Base-by-base conservation (phyloP, 2,113 vertebrate species). In the Brachionichthys hirsutus region DNA sequence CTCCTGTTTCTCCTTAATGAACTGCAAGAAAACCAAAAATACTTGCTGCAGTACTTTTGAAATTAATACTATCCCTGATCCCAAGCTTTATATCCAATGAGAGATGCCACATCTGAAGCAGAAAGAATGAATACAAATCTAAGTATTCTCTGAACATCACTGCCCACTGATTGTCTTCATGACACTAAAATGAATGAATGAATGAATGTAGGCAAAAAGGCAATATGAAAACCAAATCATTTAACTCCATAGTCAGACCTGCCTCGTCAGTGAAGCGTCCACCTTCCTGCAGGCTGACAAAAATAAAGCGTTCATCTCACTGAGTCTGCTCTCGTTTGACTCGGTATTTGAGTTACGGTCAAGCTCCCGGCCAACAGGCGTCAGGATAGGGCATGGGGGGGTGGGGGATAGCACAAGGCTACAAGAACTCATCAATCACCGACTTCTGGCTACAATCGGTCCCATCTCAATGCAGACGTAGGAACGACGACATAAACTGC, bases 221-320 rank as follows among this genome's bases (percentile, higher is more conserved):
- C 24, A 30, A 79, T 57, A 70, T 61, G 54, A 73, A 71, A 66
- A 62, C 19, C 42, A 73, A 61, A 76, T 74, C 71, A 68, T 73
- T 62, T 70, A 62, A 81, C 64, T 41, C 34, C 80, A 61, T 66
- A 77, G 77, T 55, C 49, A 53, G 66, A 64, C 15, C 20, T 35
- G 52, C 47, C 66, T 81, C 67, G 67, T 80, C 56, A 70, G 49
- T 19, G 34, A 63, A 54, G 47, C 57, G 47, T 52, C 56, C 19
- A 34, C 47, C 12, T 16, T 67, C 62, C 51, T 50, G 49, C 65
- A 57, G 53, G 49, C 48, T 38, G 22, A 45, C 36, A 61, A 46
- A 48, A 64, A 64, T 43, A 22, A 49, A 54, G 19, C 57, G 38
- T 42, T 46, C 44, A 44, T 48, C 42, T 48, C 34, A 36, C 46